Base-by-base conservation (phyloP, 2,113 vertebrate species). In the Hydrolagus affinis region DNA sequence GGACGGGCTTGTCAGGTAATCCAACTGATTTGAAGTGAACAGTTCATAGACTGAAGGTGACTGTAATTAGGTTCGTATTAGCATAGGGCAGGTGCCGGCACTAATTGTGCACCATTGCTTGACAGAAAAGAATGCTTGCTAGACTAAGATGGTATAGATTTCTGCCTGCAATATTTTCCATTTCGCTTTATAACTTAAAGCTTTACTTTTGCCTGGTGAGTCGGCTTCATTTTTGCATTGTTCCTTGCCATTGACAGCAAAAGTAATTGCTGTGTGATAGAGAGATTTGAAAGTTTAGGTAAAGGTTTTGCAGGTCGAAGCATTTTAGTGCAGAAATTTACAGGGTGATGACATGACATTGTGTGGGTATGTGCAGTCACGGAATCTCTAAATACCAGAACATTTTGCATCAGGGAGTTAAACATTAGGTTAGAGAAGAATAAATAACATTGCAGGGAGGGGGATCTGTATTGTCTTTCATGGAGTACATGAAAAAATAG, bases 1-100 rank as follows among this genome's bases (percentile, higher is more conserved):
- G 90, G 92, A 93, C 93, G 93, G 93, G 91, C 90, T 92, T 94
- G 93, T 92, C 94, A 95, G 94, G 94, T 95, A 95, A 95, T 92
- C 89, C 90, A 89, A 94, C 88, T 89, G 91, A 91, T 91, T 90
- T 90, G 92, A 91, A 92, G 89, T 91, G 89, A 92, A 91, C 88
- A 91, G 90, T 89, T 93, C 90, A 86, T 89, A 92, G 92, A 91
- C 90, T 89, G 91, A 92, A 92, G 91, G 89, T 93, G 91, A 93
- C 91, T 92, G 90, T 94, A 93, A 95, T 94, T 94, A 94, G 92
- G 86, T 92, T 89, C 91, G 94, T 91, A 94, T 92, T 95, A 91
- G 91, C 92, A 90, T 90, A 89, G 88, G 89, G 89, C 92, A 92
- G 90, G 89, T 92, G 88, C 88, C 90, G 91, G 87, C 86, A 88